Evolutionary conservation across 2,797 vertebrate species (phyloP).

Genomic region (Hozukius guyotensis): DNA sequence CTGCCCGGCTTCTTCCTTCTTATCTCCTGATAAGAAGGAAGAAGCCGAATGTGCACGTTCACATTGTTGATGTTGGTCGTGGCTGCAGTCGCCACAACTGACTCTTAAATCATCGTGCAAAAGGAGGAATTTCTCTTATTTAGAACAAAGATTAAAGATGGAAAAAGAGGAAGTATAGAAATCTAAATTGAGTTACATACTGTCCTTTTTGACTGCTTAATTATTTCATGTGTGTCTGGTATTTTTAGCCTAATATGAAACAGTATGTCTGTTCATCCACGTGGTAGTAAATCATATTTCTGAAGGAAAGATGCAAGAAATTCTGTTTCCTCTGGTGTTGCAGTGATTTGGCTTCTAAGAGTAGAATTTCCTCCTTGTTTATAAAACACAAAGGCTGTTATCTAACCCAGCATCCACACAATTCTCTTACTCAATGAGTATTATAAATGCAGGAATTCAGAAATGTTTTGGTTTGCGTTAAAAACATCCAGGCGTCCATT

Average conservation of each 20-base stretch:
- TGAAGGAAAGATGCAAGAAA: not conserved
- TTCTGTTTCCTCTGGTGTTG: not conserved
- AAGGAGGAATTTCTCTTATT: not conserved
- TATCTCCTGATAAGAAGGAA: no score
- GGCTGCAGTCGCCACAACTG: not conserved
- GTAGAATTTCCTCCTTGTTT: not conserved
- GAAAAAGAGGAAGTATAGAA: not conserved
- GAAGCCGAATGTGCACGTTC: conserved; percentile 22
- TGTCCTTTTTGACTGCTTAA: not conserved
- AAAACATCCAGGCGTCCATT: conserved; percentile 57
- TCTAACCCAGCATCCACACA: not conserved
- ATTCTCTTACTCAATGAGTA: not conserved
- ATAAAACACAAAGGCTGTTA: not conserved
- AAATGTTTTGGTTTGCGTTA: conserved; percentile 40
- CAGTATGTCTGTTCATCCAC: not conserved
- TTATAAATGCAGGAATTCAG: not conserved
- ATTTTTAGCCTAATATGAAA: not conserved
- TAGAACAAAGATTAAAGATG: not conserved
- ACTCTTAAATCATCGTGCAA: not conserved
- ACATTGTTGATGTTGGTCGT: conserved; percentile 1
- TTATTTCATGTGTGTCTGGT: not conserved
- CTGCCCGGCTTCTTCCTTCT: not conserved
- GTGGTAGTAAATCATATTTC: not conserved
- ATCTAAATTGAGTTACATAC: not conserved
- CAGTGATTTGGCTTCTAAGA: not conserved